Conservation (phyloP, 2,888 invertebrate species). For the Fragum sueziense region DNA sequence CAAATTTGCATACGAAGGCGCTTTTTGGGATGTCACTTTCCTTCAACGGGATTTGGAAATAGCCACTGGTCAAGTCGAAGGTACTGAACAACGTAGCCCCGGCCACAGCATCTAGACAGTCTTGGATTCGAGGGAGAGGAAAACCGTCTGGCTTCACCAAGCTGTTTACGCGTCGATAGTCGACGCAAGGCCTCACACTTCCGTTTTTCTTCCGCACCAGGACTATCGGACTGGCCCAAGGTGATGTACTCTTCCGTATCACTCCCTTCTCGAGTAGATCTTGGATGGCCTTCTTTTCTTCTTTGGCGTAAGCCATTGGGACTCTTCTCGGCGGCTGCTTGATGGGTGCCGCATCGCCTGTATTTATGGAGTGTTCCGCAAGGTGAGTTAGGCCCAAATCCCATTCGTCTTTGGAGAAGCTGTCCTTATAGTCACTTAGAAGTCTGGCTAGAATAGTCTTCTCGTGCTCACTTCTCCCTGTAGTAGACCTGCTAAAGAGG, state of each 20-base stretch:
- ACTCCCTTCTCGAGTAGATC: slow-evolving; percentile 35
- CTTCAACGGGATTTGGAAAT: no score
- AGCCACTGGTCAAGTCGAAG: no score
- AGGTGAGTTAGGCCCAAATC: slow-evolving; percentile 53
- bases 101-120: no score
- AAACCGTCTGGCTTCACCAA: no score
- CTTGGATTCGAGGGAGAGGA: no score
- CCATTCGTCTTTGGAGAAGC: slow-evolving; percentile 44
- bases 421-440: slow-evolving; percentile 31
- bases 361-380: slow-evolving; percentile 44
- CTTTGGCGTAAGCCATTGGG: slow-evolving; percentile 32
- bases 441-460: neutral
- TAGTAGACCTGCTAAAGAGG: neutral
- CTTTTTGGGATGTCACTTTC: no score
- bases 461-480: neutral
- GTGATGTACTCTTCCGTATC: slow-evolving; percentile 17
- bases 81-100: no score
- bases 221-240: no score
- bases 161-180: no score
- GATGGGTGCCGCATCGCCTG: slow-evolving; percentile 43
- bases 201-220: no score
- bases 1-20: no score
- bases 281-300: slow-evolving; percentile 38
- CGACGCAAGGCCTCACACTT: no score
- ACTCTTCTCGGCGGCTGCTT: slow-evolving; percentile 53